phyloP scores from a whole-genome alignment of 92 coral and sea anemone species.

The Epizoanthus fatuus region DNA sequence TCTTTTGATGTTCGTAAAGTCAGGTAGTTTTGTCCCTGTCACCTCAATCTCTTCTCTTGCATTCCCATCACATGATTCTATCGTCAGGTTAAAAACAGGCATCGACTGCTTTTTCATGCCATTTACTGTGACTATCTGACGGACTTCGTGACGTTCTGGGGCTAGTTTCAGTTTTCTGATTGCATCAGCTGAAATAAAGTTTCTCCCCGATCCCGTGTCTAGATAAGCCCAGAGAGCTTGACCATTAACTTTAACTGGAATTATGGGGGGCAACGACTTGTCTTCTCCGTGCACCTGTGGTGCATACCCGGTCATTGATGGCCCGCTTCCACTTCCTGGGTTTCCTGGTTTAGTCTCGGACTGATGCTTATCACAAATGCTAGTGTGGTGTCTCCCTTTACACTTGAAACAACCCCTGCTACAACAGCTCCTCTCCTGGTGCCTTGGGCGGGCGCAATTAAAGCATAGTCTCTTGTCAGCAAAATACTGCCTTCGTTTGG shows the following conservation, averaged over 20 bases:
- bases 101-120: conserved; percentile 65
- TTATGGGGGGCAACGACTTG: conserved; percentile 13
- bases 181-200: conserved; percentile 51
- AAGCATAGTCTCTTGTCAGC: conserved; percentile 56
- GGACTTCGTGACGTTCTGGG: conserved; percentile 41
- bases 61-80: conserved; percentile 47
- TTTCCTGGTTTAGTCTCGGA: too few relatives aligned
- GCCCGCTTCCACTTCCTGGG: not conserved
- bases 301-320: conserved; percentile 9
- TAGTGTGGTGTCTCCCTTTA: conserved; percentile 64
- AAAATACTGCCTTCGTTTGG: conserved; percentile 44
- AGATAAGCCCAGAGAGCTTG: conserved; percentile 37
- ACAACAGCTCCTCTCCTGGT: conserved; percentile 44
- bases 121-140: conserved; percentile 48
- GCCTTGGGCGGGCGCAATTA: conserved; percentile 66
- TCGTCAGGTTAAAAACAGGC: conserved; percentile 49
- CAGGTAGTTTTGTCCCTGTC: conserved; percentile 32
- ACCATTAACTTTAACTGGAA: conserved; percentile 11
- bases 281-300: not conserved
- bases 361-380: conserved; percentile 49
- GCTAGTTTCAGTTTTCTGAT: conserved; percentile 29
- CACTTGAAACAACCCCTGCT: conserved; percentile 66
- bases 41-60: conserved; percentile 35
- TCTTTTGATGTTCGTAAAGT: conserved; percentile 55
- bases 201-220: conserved; percentile 42